phyloP scores from a whole-genome alignment of 2,113 vertebrate genomes.

The Sturnira hondurensis region DNA sequence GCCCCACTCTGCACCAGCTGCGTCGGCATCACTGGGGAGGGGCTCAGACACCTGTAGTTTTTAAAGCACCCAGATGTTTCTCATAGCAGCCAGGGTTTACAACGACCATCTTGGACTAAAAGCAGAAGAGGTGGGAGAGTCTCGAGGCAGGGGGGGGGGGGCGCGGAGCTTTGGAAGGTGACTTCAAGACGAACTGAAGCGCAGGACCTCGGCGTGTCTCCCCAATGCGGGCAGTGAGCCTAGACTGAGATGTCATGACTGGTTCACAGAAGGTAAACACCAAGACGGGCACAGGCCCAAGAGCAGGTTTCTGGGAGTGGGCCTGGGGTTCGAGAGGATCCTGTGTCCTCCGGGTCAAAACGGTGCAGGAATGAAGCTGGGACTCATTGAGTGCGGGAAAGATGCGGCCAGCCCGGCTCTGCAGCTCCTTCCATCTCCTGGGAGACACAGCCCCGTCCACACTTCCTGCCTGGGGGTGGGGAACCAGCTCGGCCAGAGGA shows the following conservation, averaged over 20 bases:
- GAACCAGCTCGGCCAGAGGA: not conserved
- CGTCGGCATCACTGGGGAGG: not conserved
- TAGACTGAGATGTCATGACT: rapidly evolving
- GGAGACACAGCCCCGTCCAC: not conserved
- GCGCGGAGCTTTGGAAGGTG: not conserved
- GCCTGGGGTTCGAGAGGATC: rapidly evolving
- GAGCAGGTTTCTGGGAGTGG: not conserved
- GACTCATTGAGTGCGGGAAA: not conserved
- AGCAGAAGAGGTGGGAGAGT: not conserved
- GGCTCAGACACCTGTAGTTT: not conserved
- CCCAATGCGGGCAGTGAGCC: rapidly evolving
- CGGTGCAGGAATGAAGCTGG: not conserved
- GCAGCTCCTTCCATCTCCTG: not conserved
- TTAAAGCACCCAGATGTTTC: not conserved
- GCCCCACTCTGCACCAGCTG: rapidly evolving
- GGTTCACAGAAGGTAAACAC: rapidly evolving
- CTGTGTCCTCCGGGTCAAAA: not conserved
- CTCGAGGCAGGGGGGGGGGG: no score
- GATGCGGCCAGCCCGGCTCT: not conserved
- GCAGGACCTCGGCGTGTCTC: not conserved
- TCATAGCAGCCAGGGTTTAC: not conserved
- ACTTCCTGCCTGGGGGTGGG: not conserved
- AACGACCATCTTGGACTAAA: not conserved
- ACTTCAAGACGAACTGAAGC: not conserved
- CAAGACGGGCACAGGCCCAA: rapidly evolving